Conservation (phyloP, 2,113 vertebrate genomes). For the Pachycephala philippinensis region DNA sequence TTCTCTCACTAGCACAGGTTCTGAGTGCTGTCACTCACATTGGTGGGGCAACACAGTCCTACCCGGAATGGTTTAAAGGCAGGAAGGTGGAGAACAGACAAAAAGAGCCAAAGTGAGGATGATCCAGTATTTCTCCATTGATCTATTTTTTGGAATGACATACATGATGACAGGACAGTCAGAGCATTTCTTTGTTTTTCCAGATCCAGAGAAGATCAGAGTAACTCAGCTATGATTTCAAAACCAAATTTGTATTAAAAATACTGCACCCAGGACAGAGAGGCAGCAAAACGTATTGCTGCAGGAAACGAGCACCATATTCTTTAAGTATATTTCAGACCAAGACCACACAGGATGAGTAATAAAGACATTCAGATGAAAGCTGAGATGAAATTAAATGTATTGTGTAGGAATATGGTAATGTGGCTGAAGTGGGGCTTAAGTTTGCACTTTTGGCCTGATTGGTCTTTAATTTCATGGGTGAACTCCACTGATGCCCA, state of each 20-base stretch:
- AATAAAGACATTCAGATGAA: background rate
- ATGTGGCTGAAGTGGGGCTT: background rate
- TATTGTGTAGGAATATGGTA: background rate
- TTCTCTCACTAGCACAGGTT: background rate
- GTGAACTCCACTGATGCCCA: background rate
- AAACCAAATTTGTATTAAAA: background rate
- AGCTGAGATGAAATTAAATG: background rate
- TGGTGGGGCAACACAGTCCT: background rate
- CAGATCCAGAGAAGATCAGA: background rate
- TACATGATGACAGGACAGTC: background rate
- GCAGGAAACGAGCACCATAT: background rate
- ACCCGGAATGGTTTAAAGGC: background rate
- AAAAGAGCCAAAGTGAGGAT: background rate
- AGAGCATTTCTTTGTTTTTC: background rate
- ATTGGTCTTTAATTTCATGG: background rate
- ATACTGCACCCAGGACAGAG: background rate
- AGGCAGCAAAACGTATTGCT: background rate
- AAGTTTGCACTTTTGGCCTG: background rate
- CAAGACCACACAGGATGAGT: background rate
- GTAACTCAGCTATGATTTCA: background rate
- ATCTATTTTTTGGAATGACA: background rate
- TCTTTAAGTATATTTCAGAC: background rate
- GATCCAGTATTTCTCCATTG: background rate
- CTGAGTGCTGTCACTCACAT: background rate
- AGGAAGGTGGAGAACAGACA: background rate